Evolutionary conservation across 2,888 invertebrate species (phyloP).

Genomic region (Drosophila eohydei): DNA sequence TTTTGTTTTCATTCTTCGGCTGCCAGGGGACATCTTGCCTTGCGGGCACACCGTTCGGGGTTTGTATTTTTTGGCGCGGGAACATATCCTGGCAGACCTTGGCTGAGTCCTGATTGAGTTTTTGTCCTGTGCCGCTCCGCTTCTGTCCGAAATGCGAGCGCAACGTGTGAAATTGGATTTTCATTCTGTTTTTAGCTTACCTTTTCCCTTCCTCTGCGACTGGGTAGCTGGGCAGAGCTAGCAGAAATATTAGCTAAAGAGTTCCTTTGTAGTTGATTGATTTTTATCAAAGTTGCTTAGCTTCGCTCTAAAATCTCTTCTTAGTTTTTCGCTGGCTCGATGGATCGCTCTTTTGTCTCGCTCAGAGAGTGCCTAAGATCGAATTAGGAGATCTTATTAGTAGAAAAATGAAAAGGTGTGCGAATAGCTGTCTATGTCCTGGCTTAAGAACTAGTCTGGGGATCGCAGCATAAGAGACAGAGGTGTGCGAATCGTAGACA

Average conservation of each 20-base stretch:
- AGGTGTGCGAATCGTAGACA: no score
- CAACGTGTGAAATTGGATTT: conserved; percentile 29
- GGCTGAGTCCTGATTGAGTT: conserved; percentile 9
- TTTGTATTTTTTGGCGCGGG: conserved; percentile 51
- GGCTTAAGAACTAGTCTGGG: background rate
- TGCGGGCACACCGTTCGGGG: conserved; percentile 9
- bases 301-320: background rate
- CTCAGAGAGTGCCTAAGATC: background rate
- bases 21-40: conserved; percentile 62
- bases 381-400: conserved; percentile 6
- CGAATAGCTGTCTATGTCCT: background rate
- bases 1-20: conserved; percentile 13
- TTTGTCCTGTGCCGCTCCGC: conserved; percentile 19
- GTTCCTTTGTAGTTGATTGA: background rate
- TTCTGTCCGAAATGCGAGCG: conserved; percentile 31
- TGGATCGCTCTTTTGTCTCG: background rate
- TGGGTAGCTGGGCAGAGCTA: background rate
- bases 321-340: background rate
- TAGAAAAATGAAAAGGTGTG: background rate
- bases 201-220: background rate
- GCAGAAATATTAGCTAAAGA: conserved; percentile 9
- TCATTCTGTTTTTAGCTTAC: conserved; percentile 13
- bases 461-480: no score
- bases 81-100: conserved; percentile 18
- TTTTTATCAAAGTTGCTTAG: background rate